Evolutionary conservation across 2,888 invertebrate genomes (phyloP), one percentile per base, ranked within the genome.

Genomic region (Lissonota sp.): DNA sequence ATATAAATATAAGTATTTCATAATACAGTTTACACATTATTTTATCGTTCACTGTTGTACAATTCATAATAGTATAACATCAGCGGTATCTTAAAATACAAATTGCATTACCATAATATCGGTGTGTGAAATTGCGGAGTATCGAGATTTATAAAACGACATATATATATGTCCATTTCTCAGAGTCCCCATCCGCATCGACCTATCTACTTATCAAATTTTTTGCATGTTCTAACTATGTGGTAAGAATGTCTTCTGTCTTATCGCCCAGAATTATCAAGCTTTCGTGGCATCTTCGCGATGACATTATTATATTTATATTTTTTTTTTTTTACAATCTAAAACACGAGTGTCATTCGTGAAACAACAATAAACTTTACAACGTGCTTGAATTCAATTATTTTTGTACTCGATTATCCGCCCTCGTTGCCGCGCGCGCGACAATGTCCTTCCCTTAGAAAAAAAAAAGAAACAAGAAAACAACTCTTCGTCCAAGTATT

Each of bases 1-100:
- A 76, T 80, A 80, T 80, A 81, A 81, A 78, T 81, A 81, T 81
- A 72, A 72, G 78, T 78, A 78, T 78, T 78, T 67, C 66, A 67
- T 78, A 71, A 81, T 57, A 75, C 74, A 81, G 78, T 74, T 26
- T 26, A 81, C 81, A 78, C 74, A 73, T 71, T 37, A 73, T 78
- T 75, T 81, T 81, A 14, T 53, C 14, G 77, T 81, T 75, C 78
- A 81, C 70, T 78, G 81, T 81, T 81, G 62, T 81, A 78, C 78
- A 81, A 78, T 64, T 81, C 26, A 26, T 81, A 78, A 78, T 62
- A 66, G 46, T 78, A 58, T 67, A 75, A 81, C 72, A 81, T 81
- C 81, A 75, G 81, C 74, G 62, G 71, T 81, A 74, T 81, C 72
- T 74, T 78, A 81, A 74, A 78, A 67, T 81, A 81, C 78, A 81